Percentiles rank a stretch among this genome's conserved stretches.
Evolutionary conservation across 2,113 vertebrate genomes (phyloP).

Genomic region (Forbesichthys agassizii): DNA sequence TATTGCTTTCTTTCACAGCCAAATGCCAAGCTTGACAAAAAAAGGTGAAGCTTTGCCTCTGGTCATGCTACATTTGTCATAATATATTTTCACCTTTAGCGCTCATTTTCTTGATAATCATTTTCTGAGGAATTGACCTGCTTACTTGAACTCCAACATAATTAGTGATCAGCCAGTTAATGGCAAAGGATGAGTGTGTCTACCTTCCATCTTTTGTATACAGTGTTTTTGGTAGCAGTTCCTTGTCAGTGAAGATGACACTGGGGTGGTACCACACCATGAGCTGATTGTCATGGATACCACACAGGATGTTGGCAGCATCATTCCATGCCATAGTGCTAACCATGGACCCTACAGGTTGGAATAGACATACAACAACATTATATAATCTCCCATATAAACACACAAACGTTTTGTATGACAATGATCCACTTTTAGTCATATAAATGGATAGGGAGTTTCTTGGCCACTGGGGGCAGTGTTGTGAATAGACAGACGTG

Average conservation of each 20-base stretch:
- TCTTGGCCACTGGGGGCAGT: too few species aligned
- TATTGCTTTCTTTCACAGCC: too few species aligned
- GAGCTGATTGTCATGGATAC: conserved; percentile 86
- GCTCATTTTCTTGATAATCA: conserved; percentile 1
- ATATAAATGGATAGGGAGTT: too few species aligned
- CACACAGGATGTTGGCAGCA: conserved; percentile 88
- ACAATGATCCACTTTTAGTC: too few species aligned
- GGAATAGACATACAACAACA: conserved; percentile 6
- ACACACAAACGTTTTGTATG: neutral
- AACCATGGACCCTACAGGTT: conserved; percentile 87
- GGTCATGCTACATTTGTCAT: too few species aligned
- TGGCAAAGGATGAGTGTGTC: neutral
- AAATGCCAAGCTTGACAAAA: neutral
- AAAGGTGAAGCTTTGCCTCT: neutral
- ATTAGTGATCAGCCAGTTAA: neutral
- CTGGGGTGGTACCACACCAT: conserved; percentile 93
- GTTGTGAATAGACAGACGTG: too few species aligned
- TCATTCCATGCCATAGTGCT: conserved; percentile 93
- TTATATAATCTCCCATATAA: neutral
- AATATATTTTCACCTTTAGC: neutral
- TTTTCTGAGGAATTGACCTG: too few species aligned
- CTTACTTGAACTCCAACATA: too few species aligned
- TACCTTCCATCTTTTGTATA: conserved; percentile 89
- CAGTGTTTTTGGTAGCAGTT: conserved; percentile 88
- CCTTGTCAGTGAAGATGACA: conserved; percentile 88